Percentiles rank a stretch among this genome's conserved stretches.
phyloP scores from a whole-genome alignment of 37 sponge, comb jelly and placozoan species.

The Eunapius fragilis region DNA sequence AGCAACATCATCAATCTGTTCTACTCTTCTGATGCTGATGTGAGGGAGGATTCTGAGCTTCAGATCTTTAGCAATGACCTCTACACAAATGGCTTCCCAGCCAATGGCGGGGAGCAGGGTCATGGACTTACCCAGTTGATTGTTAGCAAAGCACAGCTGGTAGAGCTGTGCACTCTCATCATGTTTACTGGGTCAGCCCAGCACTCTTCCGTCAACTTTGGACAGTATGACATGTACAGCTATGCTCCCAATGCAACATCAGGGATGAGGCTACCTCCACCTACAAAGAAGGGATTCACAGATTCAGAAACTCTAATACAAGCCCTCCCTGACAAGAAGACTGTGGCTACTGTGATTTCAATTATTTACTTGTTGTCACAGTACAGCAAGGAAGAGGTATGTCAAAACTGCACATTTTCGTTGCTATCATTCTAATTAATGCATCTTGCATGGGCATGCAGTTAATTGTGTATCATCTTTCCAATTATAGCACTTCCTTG shows the following conservation, averaged over 20 bases:
- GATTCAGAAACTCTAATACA: slow-evolving; percentile 28
- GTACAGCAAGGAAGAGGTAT: slow-evolving; percentile 38
- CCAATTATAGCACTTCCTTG: slow-evolving; percentile 10
- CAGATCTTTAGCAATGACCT: slow-evolving; percentile 43
- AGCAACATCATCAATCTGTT: slow-evolving; percentile 27
- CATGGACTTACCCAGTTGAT: slow-evolving; percentile 52
- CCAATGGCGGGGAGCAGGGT: slow-evolving; percentile 4
- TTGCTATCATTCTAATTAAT: not conserved
- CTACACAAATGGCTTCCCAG: slow-evolving; percentile 42
- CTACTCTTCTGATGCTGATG: slow-evolving; percentile 60
- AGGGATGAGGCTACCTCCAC: slow-evolving; percentile 41
- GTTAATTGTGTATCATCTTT: not conserved
- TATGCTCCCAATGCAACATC: slow-evolving; percentile 72
- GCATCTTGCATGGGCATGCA: not conserved
- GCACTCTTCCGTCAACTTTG: slow-evolving; percentile 79
- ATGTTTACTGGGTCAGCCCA: slow-evolving; percentile 66
- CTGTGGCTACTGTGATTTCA: not conserved
- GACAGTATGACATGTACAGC: slow-evolving; percentile 63
- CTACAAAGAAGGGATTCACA: slow-evolving; percentile 28
- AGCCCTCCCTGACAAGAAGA: slow-evolving; percentile 31
- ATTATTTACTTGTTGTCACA: slow-evolving; percentile 9
- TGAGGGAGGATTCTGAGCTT: slow-evolving; percentile 43
- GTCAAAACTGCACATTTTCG: not conserved
- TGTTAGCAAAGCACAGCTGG: slow-evolving; percentile 25
- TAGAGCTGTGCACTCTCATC: slow-evolving; percentile 55